These are phyloP conservation scores for Drosophila ezoana DNA, from an alignment of 2,888 invertebrate species.

Conservation along the genomic window DNA sequence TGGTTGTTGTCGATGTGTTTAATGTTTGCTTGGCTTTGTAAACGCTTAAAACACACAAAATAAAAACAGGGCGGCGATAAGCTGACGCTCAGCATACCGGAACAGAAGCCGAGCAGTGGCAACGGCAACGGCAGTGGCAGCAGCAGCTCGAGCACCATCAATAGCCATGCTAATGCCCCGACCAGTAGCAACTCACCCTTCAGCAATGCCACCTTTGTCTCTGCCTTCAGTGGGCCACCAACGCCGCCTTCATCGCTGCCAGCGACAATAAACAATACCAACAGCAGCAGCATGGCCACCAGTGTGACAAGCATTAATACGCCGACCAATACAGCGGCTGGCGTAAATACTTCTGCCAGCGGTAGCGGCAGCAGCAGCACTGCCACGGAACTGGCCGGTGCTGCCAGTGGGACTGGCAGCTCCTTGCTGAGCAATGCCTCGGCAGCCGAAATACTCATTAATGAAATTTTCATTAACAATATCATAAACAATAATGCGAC, in stretches of 20 bases:
- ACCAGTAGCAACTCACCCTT: conserved; percentile 57
- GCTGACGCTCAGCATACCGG: conserved; percentile 88
- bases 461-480: conserved; percentile 84
- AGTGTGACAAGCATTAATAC: conserved; percentile 69
- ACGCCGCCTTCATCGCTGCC: conserved; percentile 64
- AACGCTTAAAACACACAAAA: conserved; percentile 40
- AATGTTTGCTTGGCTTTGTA: conserved; percentile 38
- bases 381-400: conserved; percentile 39
- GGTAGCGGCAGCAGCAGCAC: conserved; percentile 30
- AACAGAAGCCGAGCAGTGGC: conserved; percentile 84
- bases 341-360: conserved; percentile 55
- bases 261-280: conserved; percentile 59
- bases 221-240: conserved; percentile 72
- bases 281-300: conserved; percentile 42
- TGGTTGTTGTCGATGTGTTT: conserved; percentile 28
- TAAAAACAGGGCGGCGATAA: conserved; percentile 89
- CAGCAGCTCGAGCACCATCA: conserved; percentile 58
- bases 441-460: conserved; percentile 84
- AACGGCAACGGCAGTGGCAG: conserved; percentile 58
- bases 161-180: conserved; percentile 27
- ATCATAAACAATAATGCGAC: conserved; percentile 82
- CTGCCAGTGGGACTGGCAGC: conserved; percentile 38
- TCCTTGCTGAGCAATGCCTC: conserved; percentile 76
- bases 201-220: conserved; percentile 79
- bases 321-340: conserved; percentile 51